A percentile compares a stretch with the other conserved stretches of the same genome.
Evolutionary conservation across 2,113 vertebrate species (phyloP).

Genomic region (human): GRCh38 chr11:92463001-92463500

Average conservation of each 20-base stretch:
- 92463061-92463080: not conserved
- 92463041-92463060: not conserved
- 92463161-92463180: not conserved
- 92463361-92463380: not conserved
- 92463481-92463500: not conserved
- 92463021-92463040: rapidly evolving
- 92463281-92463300: not conserved
- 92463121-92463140: not conserved
- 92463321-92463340: not conserved
- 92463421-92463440: not conserved
- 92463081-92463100: not conserved
- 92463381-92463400: not conserved
- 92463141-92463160: not conserved
- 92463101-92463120: not conserved
- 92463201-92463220: not conserved
- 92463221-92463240: not conserved
- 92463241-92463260: not conserved
- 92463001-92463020: not conserved
- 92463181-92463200: not conserved
- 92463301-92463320: not conserved
- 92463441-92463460: not conserved
- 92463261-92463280: not conserved
- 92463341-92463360: not conserved
- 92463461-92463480: not conserved
- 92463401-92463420: not conserved